These are phyloP conservation scores for Ophion obscuratus DNA, from an alignment of 2,888 invertebrate genomes.

Conservation along the genomic window DNA sequence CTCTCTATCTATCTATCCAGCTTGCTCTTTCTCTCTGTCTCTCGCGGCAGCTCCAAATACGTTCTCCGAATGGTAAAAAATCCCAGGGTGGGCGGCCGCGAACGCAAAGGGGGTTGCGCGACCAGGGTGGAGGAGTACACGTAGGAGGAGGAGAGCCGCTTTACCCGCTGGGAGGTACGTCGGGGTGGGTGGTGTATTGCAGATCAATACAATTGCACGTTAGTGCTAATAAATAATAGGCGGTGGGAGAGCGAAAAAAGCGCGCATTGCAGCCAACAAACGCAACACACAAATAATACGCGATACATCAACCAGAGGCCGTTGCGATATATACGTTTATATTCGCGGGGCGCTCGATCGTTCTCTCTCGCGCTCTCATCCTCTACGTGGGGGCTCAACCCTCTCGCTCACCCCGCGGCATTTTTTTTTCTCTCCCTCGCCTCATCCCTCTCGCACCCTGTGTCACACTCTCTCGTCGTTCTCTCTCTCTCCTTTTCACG, in stretches of 20 bases:
- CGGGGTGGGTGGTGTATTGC: conserved; percentile 82
- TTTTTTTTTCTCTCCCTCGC: conserved; percentile 67
- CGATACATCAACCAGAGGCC: conserved; percentile 82
- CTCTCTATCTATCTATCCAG: conserved; percentile 50
- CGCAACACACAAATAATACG: conserved; percentile 84
- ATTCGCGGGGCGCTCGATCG: conserved; percentile 71
- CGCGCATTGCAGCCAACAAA: conserved; percentile 84
- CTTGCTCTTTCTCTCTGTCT: conserved; percentile 23
- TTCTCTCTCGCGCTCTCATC: conserved; percentile 70
- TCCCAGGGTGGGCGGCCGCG: conserved; percentile 79
- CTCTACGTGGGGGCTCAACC: conserved; percentile 49
- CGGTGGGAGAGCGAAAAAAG: conserved; percentile 84
- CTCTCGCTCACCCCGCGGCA: conserved; percentile 50
- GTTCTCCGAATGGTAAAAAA: conserved; percentile 83
- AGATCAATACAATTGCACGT: conserved; percentile 85
- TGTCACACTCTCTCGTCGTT: conserved; percentile 71
- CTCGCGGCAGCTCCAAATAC: conserved; percentile 82
- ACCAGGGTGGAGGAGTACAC: conserved; percentile 54
- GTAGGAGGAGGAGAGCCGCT: conserved; percentile 50
- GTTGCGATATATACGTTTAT: conserved; percentile 73
- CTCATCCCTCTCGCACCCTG: conserved; percentile 70
- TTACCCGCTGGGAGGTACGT: conserved; percentile 70
- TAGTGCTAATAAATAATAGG: conserved; percentile 85
- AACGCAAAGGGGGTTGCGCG: conserved; percentile 64
- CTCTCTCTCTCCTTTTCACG: conserved; percentile 71